Percentiles rank a stretch among this genome's conserved stretches.
Evolutionary conservation across 2,797 vertebrate genomes (phyloP).

Genomic region (Poeciliopsis presidionis): DNA sequence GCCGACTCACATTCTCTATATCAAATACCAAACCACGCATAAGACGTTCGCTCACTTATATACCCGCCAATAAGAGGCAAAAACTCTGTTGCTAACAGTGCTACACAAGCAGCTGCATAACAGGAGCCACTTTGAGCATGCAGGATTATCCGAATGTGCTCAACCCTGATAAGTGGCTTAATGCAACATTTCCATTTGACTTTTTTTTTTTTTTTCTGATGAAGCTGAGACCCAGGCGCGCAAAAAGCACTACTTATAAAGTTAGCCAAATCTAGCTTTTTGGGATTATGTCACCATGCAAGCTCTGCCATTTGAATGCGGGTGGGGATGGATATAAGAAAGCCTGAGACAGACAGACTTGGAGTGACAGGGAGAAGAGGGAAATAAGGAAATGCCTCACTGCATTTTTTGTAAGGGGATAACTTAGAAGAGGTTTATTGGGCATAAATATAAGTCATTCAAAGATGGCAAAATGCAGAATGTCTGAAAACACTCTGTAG

Average conservation of each 20-base stretch:
- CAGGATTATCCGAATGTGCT: conserved; percentile 85
- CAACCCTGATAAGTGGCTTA: conserved; percentile 86
- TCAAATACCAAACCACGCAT: conserved; percentile 37
- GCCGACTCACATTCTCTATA: conserved; percentile 35
- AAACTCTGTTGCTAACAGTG: conserved; percentile 53
- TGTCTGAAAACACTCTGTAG: neutral
- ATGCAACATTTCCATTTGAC: conserved; percentile 81
- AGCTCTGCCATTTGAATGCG: conserved; percentile 70
- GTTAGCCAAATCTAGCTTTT: conserved; percentile 82
- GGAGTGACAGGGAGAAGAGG: conserved; percentile 33
- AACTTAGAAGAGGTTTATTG: conserved; percentile 8
- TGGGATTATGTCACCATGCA: conserved; percentile 80
- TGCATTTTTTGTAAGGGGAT: conserved; percentile 44
- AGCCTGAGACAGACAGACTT: conserved; percentile 30
- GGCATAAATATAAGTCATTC: neutral
- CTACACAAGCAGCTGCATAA: conserved; percentile 74
- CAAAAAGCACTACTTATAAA: conserved; percentile 83
- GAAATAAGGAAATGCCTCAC: conserved; percentile 29
- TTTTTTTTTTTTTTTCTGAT: conserved; percentile 69
- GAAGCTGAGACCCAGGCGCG: conserved; percentile 80
- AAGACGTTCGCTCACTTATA: conserved; percentile 13
- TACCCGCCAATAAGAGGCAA: conserved; percentile 42
- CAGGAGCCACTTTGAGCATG: conserved; percentile 80
- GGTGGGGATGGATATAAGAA: conserved; percentile 46
- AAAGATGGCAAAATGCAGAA: neutral